A percentile compares a stretch with the other conserved stretches of the same genome.
Evolutionary conservation across 1,140 invertebrate species (phyloP).

Genomic region (Drosophila nigrodunni): DNA sequence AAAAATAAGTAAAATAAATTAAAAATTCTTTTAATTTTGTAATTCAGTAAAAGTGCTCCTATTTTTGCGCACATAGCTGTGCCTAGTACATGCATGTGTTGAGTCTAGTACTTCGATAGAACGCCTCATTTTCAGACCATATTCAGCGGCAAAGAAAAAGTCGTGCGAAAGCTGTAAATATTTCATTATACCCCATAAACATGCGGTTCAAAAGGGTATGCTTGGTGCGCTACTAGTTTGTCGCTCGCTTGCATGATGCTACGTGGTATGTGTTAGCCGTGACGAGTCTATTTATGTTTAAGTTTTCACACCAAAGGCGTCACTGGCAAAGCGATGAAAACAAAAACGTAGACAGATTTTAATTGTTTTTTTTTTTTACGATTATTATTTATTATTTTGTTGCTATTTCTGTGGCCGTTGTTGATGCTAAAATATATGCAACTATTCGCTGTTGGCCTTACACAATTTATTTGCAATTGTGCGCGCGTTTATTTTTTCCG

Average conservation of each 20-base stretch:
- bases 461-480: constrained; percentile 75
- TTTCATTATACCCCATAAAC: constrained; percentile 16
- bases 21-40: too few species aligned
- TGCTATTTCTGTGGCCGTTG: constrained; percentile 17
- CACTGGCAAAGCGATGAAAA: constrained; percentile 39
- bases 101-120: constrained; percentile 5
- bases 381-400: constrained; percentile 29
- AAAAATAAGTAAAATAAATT: too few species aligned
- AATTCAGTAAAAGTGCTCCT: too few species aligned
- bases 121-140: neutral
- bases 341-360: constrained; percentile 45
- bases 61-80: too few species aligned
- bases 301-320: constrained; percentile 59
- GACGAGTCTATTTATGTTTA: constrained; percentile 8
- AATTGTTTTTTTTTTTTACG: constrained; percentile 43
- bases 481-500: constrained; percentile 28
- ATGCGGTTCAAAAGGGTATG: constrained; percentile 2
- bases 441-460: constrained; percentile 62
- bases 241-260: neutral
- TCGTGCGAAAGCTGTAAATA: constrained; percentile 68
- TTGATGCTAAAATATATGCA: constrained; percentile 26
- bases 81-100: neutral
- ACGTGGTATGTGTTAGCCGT: constrained; percentile 7
- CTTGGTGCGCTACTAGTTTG: neutral
- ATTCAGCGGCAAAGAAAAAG: constrained; percentile 36